Evolutionary conservation across 2,888 invertebrate genomes (phyloP).

Genomic region (Ecdyonurus torrentis): DNA sequence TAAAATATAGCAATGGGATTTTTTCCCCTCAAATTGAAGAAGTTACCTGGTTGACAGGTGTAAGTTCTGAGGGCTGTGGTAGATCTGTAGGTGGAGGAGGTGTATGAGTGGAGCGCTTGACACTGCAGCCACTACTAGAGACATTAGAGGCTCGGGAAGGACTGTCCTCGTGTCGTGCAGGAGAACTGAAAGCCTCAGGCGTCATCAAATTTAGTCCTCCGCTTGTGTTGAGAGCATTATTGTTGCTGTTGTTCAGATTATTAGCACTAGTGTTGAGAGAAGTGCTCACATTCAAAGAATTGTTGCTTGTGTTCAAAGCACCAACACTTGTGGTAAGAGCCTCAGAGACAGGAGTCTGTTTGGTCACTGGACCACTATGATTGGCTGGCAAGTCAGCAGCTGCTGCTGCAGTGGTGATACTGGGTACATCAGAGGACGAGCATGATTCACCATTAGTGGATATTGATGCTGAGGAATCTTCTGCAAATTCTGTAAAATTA

Average conservation of each 20-base stretch:
- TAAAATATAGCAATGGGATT: too few species aligned
- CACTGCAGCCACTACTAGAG: neutral
- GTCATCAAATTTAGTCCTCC: conserved; percentile 56
- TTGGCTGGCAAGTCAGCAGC: conserved; percentile 9
- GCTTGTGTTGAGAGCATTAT: neutral
- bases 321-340: neutral
- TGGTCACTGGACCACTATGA: conserved; percentile 1
- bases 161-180: conserved; percentile 18
- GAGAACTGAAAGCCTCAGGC: conserved; percentile 65
- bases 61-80: neutral
- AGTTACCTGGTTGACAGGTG: neutral
- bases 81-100: neutral
- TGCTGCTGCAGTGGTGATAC: conserved; percentile 19
- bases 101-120: neutral
- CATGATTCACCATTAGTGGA: neutral
- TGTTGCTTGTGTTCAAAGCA: neutral
- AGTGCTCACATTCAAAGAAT: neutral
- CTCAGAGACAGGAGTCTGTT: neutral
- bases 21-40: too few species aligned
- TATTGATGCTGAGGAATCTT: neutral
- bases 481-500: neutral
- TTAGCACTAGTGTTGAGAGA: neutral
- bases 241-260: conserved; percentile 10
- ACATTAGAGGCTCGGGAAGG: conserved; percentile 8
- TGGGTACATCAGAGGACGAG: neutral